Evolutionary conservation across 2,113 vertebrate genomes (phyloP).

Genomic region (Cyprinus carpio): DNA sequence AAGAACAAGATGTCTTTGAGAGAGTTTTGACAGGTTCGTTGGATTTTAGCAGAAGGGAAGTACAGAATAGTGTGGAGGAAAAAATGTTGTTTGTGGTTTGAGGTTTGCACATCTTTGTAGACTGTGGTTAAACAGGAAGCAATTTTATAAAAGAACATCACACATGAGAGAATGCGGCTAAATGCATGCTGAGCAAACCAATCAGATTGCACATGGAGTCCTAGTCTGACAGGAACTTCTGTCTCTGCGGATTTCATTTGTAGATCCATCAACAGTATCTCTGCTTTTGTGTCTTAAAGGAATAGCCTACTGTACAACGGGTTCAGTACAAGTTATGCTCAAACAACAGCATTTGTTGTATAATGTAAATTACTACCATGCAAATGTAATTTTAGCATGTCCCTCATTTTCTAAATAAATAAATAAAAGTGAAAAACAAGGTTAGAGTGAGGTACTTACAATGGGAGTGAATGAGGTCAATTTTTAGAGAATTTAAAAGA

Average conservation of each 20-base stretch:
- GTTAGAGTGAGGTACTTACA: not conserved
- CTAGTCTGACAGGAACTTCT: not conserved
- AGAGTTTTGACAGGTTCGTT: slow-evolving; percentile 37
- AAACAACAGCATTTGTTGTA: not conserved
- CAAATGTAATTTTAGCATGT: not conserved
- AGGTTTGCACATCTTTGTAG: not conserved
- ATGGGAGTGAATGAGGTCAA: not conserved
- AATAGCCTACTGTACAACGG: not conserved
- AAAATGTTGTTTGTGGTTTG: not conserved
- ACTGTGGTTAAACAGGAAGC: slow-evolving; percentile 14
- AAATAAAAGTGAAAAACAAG: not conserved
- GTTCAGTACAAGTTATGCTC: not conserved
- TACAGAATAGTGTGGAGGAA: not conserved
- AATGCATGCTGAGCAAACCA: not conserved
- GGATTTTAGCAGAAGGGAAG: not conserved
- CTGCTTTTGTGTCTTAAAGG: not conserved
- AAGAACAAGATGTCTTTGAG: slow-evolving; percentile 28
- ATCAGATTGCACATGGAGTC: not conserved
- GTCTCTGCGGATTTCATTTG: not conserved
- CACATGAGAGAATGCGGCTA: not conserved
- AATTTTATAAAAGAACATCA: slow-evolving; percentile 4
- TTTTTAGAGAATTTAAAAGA: too few relatives aligned
- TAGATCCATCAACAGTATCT: not conserved
- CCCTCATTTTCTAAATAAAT: not conserved
- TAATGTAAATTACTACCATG: not conserved